Conservation (phyloP, 2,888 invertebrate species). For the Trypoxylon attenuatum region DNA sequence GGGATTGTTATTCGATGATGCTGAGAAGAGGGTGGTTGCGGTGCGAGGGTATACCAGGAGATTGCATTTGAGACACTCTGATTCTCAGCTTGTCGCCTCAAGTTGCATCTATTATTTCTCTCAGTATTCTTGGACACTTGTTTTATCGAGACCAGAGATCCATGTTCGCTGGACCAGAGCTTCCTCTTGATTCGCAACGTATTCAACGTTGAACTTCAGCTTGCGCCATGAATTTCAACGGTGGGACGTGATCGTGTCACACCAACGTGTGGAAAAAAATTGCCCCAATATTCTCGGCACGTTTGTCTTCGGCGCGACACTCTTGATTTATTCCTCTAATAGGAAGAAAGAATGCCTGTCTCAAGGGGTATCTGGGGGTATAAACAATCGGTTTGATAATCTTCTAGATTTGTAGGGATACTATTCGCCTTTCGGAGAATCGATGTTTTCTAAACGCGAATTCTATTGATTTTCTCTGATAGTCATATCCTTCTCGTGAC, state of each 20-base stretch:
- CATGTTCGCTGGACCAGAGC: not conserved
- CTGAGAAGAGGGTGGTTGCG: not conserved
- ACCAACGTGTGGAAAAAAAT: not conserved
- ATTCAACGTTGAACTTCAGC: not conserved
- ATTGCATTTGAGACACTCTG: not conserved
- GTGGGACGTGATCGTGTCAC: not conserved
- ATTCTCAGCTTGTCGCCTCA: not conserved
- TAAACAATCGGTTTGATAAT: no score
- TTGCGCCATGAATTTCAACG: not conserved
- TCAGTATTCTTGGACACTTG: not conserved
- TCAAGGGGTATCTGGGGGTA: no score
- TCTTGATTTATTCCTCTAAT: not conserved
- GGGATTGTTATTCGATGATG: not conserved
- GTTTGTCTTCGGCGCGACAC: not conserved
- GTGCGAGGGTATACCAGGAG: not conserved
- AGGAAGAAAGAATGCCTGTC: no score
- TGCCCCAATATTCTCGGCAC: not conserved
- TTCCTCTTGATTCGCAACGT: not conserved
- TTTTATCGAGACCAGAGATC: not conserved
- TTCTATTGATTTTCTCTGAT: not conserved
- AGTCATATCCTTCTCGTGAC: not conserved
- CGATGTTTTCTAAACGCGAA: not conserved
- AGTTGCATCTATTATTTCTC: not conserved
- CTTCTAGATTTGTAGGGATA: no score
- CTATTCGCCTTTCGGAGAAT: no score